A percentile compares a stretch with the other conserved stretches of the same genome.
phyloP scores from a whole-genome alignment of 2,113 vertebrate species.

The Pachypanchax playfairii region DNA sequence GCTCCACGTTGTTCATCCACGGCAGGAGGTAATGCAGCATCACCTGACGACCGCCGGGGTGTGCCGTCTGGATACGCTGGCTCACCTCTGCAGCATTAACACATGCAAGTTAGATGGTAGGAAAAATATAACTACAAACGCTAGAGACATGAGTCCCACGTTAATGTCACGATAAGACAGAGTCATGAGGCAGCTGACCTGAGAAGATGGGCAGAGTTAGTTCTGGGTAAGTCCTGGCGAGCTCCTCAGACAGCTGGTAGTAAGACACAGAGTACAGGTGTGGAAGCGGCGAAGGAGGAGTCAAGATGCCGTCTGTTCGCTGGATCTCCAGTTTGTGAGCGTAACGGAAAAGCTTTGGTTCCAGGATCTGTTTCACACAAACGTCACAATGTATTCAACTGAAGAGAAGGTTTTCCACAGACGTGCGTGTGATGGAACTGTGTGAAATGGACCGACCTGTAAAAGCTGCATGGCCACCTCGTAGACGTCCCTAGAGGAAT shows the following conservation, averaged over 20 bases:
- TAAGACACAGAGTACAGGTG: slow-evolving; percentile 96
- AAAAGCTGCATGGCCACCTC: slow-evolving; percentile 98
- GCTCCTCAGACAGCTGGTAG: slow-evolving; percentile 96
- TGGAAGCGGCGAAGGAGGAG: slow-evolving; percentile 90
- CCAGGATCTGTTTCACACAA: slow-evolving; percentile 86
- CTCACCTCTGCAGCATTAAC: slow-evolving; percentile 87
- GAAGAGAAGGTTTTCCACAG: no score
- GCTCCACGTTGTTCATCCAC: slow-evolving; percentile 98
- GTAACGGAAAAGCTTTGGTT: slow-evolving; percentile 98
- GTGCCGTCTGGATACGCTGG: slow-evolving; percentile 96
- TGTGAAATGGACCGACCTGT: slow-evolving; percentile 80
- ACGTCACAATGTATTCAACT: not conserved
- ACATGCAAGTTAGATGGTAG: not conserved
- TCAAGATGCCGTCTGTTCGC: slow-evolving; percentile 89
- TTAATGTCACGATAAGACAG: no score
- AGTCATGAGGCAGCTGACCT: slow-evolving; percentile 84
- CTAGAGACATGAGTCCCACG: no score
- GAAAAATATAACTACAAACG: no score
- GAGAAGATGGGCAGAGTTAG: slow-evolving; percentile 96
- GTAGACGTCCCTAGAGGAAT: slow-evolving; percentile 95
- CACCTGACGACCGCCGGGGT: slow-evolving; percentile 93
- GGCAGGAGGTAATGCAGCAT: slow-evolving; percentile 98
- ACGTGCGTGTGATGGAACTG: no score
- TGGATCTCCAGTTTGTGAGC: slow-evolving; percentile 97
- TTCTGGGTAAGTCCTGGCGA: slow-evolving; percentile 95